Base-by-base conservation (phyloP, 2,113 vertebrate species). In the Monopterus albus region DNA sequence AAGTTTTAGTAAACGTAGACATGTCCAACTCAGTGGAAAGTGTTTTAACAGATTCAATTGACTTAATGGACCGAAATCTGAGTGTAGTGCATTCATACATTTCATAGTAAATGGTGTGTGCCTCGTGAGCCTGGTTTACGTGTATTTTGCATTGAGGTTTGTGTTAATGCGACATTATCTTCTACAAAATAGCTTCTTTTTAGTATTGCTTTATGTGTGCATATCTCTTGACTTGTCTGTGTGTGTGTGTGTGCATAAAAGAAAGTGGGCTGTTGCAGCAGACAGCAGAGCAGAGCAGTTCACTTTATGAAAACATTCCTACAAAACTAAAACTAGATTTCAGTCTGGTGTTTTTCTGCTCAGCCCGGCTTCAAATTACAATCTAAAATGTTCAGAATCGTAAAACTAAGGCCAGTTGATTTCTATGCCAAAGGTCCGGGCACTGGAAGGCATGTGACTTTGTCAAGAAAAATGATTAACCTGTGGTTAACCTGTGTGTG, bases 251-350 rank as follows among this genome's bases (percentile, higher is more conserved):
- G 33, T 8, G 25, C 46, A 52, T 3, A 21, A 7, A 6, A 11
- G 35, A 28, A 6, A 47, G 57, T 18, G 53, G 56, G 33, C 40
- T 53, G 53, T 64, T 67, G 56, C 26, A 39, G 40, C 40, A 67
- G 11, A 33, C 31, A 47, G 31, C 7, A n/a, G 13, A 63, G 57
- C 43, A 70, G 56, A 71, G 36, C 36, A 64, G 52, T 31, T 28
- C 52, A 51, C 50, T 79, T 67, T 62, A 71, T 50, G 63, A 72
- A 75, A 80, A 73, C 55, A 74, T 56, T 67, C 62, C 59, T 68
- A 58, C 77, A 75, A 78, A 83, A 85, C 75, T 60, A 79, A 63
- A 86, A 73, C 62, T 68, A 60, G 56, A 71, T 73, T 67, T 69
- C 67, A 68, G 46, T 76, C 65, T 69, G 45, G 6, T 28, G 39